These are phyloP conservation scores for Brachyrhaphis roseni DNA, from an alignment of 2,797 vertebrate species.

Conservation along the genomic window DNA sequence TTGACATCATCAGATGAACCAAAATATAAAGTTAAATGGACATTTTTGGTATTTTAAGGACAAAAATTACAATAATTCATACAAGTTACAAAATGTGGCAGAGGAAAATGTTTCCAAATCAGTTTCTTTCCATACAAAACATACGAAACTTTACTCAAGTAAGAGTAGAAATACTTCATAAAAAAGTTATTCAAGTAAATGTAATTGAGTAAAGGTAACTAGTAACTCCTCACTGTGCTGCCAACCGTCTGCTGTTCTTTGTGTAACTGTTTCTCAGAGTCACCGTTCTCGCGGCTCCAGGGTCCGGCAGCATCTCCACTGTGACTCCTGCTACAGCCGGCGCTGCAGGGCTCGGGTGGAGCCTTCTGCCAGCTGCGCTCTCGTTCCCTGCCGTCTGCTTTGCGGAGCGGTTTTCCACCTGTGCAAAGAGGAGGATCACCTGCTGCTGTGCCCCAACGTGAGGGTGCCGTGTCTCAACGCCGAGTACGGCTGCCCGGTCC, in stretches of 20 bases:
- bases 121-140: no score
- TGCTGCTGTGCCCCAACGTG: slow-evolving; percentile 89
- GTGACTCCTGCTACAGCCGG: slow-evolving; percentile 87
- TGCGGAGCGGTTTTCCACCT: slow-evolving; percentile 93
- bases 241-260: slow-evolving; percentile 32
- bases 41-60: no score
- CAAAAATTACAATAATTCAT: no score
- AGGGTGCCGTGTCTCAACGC: slow-evolving; percentile 92
- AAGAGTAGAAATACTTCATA: no score
- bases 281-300: slow-evolving; percentile 47
- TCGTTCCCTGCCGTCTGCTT: slow-evolving; percentile 78
- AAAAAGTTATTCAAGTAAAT: no score
- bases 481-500: slow-evolving; percentile 87
- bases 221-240: no score
- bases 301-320: slow-evolving; percentile 85
- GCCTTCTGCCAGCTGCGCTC: slow-evolving; percentile 84
- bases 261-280: slow-evolving; percentile 54
- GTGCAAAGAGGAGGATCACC: slow-evolving; percentile 94
- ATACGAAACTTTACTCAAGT: no score
- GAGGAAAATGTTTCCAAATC: no score
- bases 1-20: no score
- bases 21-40: no score
- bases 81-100: no score
- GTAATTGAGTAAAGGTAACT: no score
- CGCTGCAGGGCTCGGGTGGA: slow-evolving; percentile 81